These are phyloP conservation scores for Amblyraja radiata DNA, from an alignment of 2,797 vertebrate species.

Conservation along the genomic window DNA sequence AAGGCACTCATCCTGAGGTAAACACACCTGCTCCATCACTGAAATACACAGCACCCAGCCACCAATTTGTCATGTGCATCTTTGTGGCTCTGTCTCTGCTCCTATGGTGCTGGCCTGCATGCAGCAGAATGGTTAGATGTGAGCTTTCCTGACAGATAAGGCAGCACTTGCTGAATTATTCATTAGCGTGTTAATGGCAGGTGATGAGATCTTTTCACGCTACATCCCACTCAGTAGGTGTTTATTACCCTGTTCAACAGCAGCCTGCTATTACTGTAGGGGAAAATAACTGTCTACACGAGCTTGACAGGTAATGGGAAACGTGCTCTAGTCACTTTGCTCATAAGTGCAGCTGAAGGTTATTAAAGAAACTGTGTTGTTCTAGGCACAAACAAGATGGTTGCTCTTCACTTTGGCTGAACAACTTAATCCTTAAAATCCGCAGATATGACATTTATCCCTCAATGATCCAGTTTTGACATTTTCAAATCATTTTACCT, in stretches of 20 bases:
- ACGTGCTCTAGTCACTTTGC: conserved; percentile 61
- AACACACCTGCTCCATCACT: conserved; percentile 56
- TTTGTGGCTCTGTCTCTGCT: conserved; percentile 28
- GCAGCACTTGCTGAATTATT: conserved; percentile 73
- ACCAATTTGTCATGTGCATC: conserved; percentile 36
- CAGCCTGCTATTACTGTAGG: conserved; percentile 66
- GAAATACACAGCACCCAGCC: conserved; percentile 41
- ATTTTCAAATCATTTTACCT: conserved; percentile 33
- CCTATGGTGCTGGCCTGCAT: conserved; percentile 26
- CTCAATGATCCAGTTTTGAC: conserved; percentile 54
- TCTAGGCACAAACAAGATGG: conserved; percentile 55
- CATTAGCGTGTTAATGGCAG: conserved; percentile 59
- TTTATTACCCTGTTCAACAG: conserved; percentile 70
- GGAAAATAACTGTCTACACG: conserved; percentile 60
- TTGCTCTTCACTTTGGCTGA: conserved; percentile 58
- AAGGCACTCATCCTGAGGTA: conserved; percentile 57
- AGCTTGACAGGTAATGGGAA: conserved; percentile 54
- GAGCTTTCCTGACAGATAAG: conserved; percentile 58
- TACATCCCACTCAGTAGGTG: conserved; percentile 61
- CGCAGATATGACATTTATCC: conserved; percentile 64
- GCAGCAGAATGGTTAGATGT: conserved; percentile 25
- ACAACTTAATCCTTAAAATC: conserved; percentile 69
- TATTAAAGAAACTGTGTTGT: conserved; percentile 61
- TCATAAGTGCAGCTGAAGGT: conserved; percentile 72
- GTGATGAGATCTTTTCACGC: conserved; percentile 63